phyloP scores from a whole-genome alignment of 2,113 vertebrate species.

The Picathartes gymnocephalus region DNA sequence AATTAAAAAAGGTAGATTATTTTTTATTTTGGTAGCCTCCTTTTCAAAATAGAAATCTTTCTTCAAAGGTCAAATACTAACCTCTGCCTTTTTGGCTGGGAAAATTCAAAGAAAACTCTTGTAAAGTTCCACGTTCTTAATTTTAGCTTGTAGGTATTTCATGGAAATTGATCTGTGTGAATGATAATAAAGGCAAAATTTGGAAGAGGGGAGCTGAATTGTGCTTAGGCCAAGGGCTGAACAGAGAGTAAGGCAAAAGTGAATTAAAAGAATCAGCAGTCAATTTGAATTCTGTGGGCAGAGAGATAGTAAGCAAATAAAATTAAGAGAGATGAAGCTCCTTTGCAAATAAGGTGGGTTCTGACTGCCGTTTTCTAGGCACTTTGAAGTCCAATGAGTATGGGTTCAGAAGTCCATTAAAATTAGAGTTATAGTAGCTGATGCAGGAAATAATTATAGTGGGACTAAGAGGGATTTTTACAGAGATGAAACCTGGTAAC shows the following conservation, averaged over 20 bases:
- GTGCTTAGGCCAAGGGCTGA: neutral
- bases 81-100: neutral
- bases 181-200: neutral
- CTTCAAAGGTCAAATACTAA: neutral
- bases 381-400: neutral
- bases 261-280: neutral
- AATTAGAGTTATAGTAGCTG: neutral
- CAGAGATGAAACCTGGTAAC: neutral
- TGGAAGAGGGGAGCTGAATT: neutral
- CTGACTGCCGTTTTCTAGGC: neutral
- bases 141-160: neutral
- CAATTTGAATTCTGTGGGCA: neutral
- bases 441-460: constrained; percentile 19
- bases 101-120: neutral
- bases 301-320: neutral
- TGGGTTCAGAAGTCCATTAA: neutral
- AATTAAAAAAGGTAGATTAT: neutral
- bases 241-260: neutral
- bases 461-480: neutral
- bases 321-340: neutral
- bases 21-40: neutral
- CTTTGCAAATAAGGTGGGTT: neutral
- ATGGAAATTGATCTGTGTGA: neutral
- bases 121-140: neutral
- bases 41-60: neutral